phyloP scores from a whole-genome alignment of 2,797 vertebrate species.

The Paratrypauchen microcephalus region DNA sequence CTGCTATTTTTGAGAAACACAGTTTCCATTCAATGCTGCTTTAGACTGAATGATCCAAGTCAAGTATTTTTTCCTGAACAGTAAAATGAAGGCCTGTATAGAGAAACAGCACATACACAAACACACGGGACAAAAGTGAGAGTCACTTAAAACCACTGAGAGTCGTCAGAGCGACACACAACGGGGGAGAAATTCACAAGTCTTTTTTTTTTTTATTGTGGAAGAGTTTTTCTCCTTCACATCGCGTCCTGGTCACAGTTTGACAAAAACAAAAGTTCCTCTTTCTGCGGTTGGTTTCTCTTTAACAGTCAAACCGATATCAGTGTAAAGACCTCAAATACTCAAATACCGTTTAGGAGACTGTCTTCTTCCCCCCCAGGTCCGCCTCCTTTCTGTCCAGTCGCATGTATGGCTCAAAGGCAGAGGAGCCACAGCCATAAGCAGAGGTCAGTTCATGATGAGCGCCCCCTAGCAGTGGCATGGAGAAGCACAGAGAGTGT shows the following conservation, averaged over 20 bases:
- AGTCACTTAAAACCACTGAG: slow-evolving; percentile 63
- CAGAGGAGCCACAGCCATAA: slow-evolving; percentile 85
- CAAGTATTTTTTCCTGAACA: slow-evolving; percentile 62
- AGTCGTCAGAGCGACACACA: slow-evolving; percentile 56
- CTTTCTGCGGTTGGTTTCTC: neutral
- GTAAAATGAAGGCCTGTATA: slow-evolving; percentile 64
- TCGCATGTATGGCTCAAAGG: slow-evolving; percentile 90
- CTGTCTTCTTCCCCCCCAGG: slow-evolving; percentile 79
- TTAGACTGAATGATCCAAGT: slow-evolving; percentile 43
- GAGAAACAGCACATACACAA: slow-evolving; percentile 53
- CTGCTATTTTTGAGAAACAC: slow-evolving; percentile 45
- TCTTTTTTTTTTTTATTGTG: slow-evolving; percentile 35
- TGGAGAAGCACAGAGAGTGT: slow-evolving; percentile 82
- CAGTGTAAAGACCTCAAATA: neutral
- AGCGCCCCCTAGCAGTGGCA: slow-evolving; percentile 78
- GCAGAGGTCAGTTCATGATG: slow-evolving; percentile 81
- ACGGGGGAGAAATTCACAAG: slow-evolving; percentile 56
- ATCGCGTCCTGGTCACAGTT: slow-evolving; percentile 39
- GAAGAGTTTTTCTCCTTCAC: slow-evolving; percentile 36
- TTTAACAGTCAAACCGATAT: slow-evolving; percentile 3
- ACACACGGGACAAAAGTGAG: slow-evolving; percentile 66
- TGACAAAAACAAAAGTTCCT: slow-evolving; percentile 47
- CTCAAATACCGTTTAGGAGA: slow-evolving; percentile 72
- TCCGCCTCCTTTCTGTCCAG: slow-evolving; percentile 83
- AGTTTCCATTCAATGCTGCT: slow-evolving; percentile 38